phyloP scores from a whole-genome alignment of 2,113 vertebrate genomes.

The Phyllopteryx taeniolatus region DNA sequence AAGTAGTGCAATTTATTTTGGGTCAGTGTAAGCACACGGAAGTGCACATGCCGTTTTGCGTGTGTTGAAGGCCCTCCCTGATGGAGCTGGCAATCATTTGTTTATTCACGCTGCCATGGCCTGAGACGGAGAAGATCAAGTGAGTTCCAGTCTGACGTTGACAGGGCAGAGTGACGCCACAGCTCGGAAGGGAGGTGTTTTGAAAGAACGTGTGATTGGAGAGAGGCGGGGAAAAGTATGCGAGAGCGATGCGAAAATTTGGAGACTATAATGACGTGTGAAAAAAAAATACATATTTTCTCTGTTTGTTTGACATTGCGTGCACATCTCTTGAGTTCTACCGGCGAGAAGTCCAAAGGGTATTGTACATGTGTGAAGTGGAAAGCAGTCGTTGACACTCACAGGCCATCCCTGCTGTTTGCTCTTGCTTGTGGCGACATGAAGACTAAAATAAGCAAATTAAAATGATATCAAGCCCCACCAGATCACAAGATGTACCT shows the following conservation, averaged over 20 bases:
- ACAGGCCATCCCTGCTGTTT: constrained; percentile 51
- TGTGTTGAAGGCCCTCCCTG: constrained; percentile 20
- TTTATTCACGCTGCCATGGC: constrained; percentile 39
- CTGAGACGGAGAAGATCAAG: constrained; percentile 36
- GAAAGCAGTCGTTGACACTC: constrained; percentile 40
- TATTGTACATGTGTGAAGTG: constrained; percentile 46
- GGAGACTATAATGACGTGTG: constrained; percentile 5
- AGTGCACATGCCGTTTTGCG: constrained; percentile 13
- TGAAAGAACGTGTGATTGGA: constrained; percentile 8
- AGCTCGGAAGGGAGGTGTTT: constrained; percentile 11
- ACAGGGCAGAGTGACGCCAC: constrained; percentile 29
- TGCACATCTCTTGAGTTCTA: constrained; percentile 30
- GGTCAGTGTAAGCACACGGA: constrained; percentile 1
- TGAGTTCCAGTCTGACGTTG: constrained; percentile 21
- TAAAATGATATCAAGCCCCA: constrained; percentile 33
- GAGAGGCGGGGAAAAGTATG: constrained; percentile 1
- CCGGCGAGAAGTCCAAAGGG: constrained; percentile 44
- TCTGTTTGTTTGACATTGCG: constrained; percentile 36
- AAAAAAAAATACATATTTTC: constrained; percentile 20
- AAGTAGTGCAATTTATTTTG: constrained; percentile 1
- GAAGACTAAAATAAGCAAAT: constrained; percentile 61
- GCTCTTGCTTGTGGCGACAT: constrained; percentile 56
- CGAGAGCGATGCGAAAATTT: constrained; percentile 12
- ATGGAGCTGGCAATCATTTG: constrained; percentile 50
- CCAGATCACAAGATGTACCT: constrained; percentile 47